phyloP scores from a whole-genome alignment of 2,888 invertebrate genomes.

The Helicoverpa assulta region DNA sequence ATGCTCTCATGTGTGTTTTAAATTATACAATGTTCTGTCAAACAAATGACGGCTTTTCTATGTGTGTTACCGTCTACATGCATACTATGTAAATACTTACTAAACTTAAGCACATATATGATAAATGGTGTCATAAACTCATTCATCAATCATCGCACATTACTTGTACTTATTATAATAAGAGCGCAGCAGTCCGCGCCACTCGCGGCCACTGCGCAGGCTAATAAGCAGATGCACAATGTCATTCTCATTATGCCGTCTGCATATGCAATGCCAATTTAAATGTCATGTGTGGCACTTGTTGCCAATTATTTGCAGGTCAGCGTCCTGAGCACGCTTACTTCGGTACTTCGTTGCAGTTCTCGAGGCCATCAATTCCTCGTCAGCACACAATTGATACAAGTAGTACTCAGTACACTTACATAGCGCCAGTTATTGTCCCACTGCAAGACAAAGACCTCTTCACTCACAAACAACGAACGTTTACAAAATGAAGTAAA shows the following conservation, averaged over 20 bases:
- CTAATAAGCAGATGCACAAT: conserved; percentile 15
- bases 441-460: not conserved
- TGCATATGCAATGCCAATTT: conserved; percentile 50
- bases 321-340: conserved; percentile 10
- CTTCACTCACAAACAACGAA: not conserved
- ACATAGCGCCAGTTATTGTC: not conserved
- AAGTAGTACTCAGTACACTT: too few relatives aligned
- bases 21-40: too few relatives aligned
- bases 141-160: conserved; percentile 1
- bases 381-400: not conserved
- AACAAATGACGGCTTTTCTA: too few relatives aligned
- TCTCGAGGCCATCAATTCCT: not conserved
- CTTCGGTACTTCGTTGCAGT: conserved; percentile 1
- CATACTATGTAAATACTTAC: too few relatives aligned
- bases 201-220: not conserved
- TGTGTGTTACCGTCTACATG: too few relatives aligned
- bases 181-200: not conserved
- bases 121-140: conserved; percentile 3
- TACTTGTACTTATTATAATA: conserved; percentile 1
- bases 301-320: conserved; percentile 31
- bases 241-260: conserved; percentile 42
- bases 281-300: conserved; percentile 42
- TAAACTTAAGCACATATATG: too few relatives aligned
- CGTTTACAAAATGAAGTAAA: not conserved
- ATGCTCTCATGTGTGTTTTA: not conserved